Evolutionary conservation across 1,140 invertebrate genomes (phyloP).

Genomic region (Hirudo medicinalis): DNA sequence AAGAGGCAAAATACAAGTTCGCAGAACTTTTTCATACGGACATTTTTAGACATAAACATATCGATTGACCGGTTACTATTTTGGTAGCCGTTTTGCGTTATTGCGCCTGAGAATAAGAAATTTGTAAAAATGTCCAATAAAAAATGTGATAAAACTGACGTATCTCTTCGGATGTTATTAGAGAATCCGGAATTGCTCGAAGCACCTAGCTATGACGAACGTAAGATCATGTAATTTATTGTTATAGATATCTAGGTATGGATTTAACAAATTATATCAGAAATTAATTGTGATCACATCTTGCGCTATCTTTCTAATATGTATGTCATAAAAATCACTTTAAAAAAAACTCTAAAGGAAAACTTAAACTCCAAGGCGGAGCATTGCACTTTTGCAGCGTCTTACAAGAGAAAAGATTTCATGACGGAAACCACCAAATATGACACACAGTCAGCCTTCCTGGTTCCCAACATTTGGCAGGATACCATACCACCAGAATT

Average conservation of each 20-base stretch:
- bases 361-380: no score
- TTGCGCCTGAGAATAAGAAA: no score
- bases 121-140: neutral
- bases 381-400: no score
- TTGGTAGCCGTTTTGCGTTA: no score
- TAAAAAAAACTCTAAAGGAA: no score
- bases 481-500: conserved; percentile 55
- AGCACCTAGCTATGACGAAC: neutral
- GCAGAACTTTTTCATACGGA: no score
- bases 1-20: no score
- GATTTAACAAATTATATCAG: neutral
- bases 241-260: no score
- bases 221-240: no score
- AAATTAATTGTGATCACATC: neutral
- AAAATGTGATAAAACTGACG: neutral
- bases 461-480: conserved; percentile 85
- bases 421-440: neutral
- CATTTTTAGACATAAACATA: no score
- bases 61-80: no score
- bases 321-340: neutral
- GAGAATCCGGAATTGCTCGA: conserved; percentile 4
- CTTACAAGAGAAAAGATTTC: neutral
- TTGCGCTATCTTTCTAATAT: neutral
- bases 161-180: conserved; percentile 4
- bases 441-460: conserved; percentile 56